Percentiles rank a stretch among this genome's conserved stretches.
Evolutionary conservation across 2,888 invertebrate species (phyloP).

Genomic region (Microplitis manilae): DNA sequence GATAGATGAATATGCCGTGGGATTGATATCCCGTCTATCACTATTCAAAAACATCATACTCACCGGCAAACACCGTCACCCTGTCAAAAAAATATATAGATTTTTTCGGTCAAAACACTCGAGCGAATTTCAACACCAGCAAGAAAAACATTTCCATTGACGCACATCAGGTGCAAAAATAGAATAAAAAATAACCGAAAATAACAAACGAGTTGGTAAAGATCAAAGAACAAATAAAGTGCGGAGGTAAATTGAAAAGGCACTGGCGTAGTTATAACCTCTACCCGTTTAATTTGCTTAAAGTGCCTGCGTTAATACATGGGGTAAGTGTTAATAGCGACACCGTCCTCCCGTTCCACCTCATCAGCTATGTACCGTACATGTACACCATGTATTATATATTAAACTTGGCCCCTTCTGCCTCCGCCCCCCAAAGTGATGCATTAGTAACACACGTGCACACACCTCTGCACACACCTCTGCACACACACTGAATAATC

Average conservation of each 20-base stretch:
- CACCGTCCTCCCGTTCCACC: constrained; percentile 57
- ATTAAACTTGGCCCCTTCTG: neutral
- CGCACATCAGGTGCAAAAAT: too few relatives aligned
- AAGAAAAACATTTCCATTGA: neutral
- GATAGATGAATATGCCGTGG: constrained; percentile 47
- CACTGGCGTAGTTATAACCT: constrained; percentile 65
- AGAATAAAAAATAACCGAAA: too few relatives aligned
- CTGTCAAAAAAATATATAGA: constrained; percentile 31
- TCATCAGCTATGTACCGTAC: constrained; percentile 32
- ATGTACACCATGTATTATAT: neutral
- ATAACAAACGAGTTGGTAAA: too few relatives aligned
- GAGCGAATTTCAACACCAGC: neutral
- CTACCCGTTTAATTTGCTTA: constrained; percentile 68
- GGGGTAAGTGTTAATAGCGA: constrained; percentile 68
- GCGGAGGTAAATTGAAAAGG: too few relatives aligned
- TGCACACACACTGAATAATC: neutral
- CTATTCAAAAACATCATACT: constrained; percentile 50
- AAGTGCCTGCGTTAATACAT: constrained; percentile 61
- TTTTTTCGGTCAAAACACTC: too few relatives aligned
- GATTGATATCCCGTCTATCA: constrained; percentile 52
- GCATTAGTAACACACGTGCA: neutral
- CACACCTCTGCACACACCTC: neutral
- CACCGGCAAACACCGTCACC: neutral
- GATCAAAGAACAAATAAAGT: too few relatives aligned
- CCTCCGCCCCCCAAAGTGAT: neutral